Evolutionary conservation across 2,797 vertebrate species (phyloP).

Genomic region (Pantherophis vulpinus): DNA sequence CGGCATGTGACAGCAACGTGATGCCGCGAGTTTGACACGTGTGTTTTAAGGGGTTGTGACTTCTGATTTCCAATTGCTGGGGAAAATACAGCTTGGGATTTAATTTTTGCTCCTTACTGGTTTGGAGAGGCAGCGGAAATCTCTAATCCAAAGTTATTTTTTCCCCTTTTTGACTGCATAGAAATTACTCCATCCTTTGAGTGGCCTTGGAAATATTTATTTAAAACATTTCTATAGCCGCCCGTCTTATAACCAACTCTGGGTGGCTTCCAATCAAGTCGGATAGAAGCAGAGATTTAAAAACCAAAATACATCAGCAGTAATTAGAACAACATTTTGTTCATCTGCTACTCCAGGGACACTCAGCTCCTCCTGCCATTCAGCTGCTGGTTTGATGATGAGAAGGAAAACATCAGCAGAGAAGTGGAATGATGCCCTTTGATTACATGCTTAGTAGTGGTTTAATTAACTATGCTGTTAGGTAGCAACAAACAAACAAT

Average conservation of each 20-base stretch:
- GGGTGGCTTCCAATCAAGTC: background rate
- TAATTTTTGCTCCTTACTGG: background rate
- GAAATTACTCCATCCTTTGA: background rate
- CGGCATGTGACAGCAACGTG: accelerated
- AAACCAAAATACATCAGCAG: background rate
- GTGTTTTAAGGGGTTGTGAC: background rate
- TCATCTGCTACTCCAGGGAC: background rate
- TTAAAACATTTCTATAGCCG: background rate
- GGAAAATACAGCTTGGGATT: background rate
- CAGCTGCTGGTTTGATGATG: background rate
- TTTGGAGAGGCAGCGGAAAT: background rate
- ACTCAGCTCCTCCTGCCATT: background rate
- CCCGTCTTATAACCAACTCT: background rate
- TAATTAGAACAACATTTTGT: background rate
- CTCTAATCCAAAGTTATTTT: background rate
- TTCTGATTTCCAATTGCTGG: background rate
- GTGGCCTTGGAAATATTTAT: background rate
- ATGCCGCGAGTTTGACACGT: no score
- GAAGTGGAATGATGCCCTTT: background rate
- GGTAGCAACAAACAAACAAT: background rate
- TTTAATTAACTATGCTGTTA: constrained; percentile 8
- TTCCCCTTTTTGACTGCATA: background rate
- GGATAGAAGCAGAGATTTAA: background rate
- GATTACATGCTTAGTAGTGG: background rate
- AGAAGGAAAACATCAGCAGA: background rate